Evolutionary conservation across 2,797 vertebrate genomes (phyloP), one percentile per base, ranked within the genome.

Genomic region (Periophthalmus magnuspinnatus): DNA sequence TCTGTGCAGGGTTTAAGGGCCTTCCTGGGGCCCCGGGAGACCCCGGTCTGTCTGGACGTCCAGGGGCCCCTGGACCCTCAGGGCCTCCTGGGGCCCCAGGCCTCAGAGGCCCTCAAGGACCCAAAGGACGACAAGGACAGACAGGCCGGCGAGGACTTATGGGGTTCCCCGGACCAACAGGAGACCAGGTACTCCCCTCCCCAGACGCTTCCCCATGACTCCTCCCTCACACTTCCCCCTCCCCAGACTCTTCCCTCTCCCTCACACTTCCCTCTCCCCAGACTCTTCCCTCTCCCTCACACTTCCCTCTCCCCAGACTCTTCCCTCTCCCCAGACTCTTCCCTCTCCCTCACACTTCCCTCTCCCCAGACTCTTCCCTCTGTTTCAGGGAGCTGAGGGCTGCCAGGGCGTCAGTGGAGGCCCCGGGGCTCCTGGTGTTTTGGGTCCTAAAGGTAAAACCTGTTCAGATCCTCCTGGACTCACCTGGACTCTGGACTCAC

Each of bases 1-100:
- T 59, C 16, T 36, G 16, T 59, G 17, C 57, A 63, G 60, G 60
- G n/a, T 63, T 22, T 47, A 47, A 47, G 38, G 60, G 60, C 6
- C 60, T 5, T 16, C 60, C 34, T 6, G 60, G 60, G 11, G 0
- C 36, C 22, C 36, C n/a, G 1, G 60, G 60, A 11, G 4, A 5
- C 21, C 38, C 38, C 2, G 60, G 60, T 22, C 36, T 63, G 5
- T 3, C 21, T 24, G 60, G 60, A 36, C 8, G 38, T 16, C 3
- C 36, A 16, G 60, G 60, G 7, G 2, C 60, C 14, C 21, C 38
- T 8, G 60, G 60, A 41, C 60, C 19, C 13, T 14, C 5, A 28
- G 38, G 60, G 0, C 36, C 5, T n/a, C 14, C 5, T 3, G 60
- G 60, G 1, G 13, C 5, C 24, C 13, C 60, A 16, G 60, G 60